Conservation (phyloP, 2,797 vertebrate species). For the Labroides dimidiatus region DNA sequence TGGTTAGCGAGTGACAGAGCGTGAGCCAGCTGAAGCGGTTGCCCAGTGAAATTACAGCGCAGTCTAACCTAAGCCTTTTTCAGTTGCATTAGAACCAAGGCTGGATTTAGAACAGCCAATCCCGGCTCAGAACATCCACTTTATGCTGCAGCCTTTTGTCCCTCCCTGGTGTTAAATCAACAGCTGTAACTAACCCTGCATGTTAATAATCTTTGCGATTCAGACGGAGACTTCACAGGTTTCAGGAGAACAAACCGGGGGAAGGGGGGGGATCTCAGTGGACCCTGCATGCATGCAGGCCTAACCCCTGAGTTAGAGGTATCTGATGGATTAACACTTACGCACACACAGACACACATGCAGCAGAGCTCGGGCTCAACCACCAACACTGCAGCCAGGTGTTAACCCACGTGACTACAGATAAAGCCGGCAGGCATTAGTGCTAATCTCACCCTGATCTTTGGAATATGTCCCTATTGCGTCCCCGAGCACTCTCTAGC, state of each 20-base stretch:
- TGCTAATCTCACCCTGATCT: slow-evolving; percentile 86
- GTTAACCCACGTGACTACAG: slow-evolving; percentile 84
- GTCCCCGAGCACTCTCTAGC: slow-evolving; percentile 72
- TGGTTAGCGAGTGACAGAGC: slow-evolving; percentile 62
- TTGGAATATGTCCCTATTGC: slow-evolving; percentile 84
- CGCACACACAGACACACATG: slow-evolving; percentile 31
- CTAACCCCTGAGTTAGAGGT: slow-evolving; percentile 71
- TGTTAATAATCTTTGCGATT: slow-evolving; percentile 31
- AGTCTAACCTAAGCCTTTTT: slow-evolving; percentile 67
- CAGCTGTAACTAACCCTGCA: slow-evolving; percentile 18
- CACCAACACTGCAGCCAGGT: slow-evolving; percentile 81
- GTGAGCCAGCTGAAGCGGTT: slow-evolving; percentile 47
- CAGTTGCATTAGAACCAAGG: slow-evolving; percentile 65
- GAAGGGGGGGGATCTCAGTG: slow-evolving; percentile 29
- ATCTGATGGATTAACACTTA: slow-evolving; percentile 74
- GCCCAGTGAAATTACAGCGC: slow-evolving; percentile 61
- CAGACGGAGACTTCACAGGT: slow-evolving; percentile 14
- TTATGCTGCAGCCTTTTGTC: slow-evolving; percentile 59
- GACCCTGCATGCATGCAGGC: slow-evolving; percentile 45
- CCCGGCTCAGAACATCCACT: slow-evolving; percentile 69
- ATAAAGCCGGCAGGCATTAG: slow-evolving; percentile 86
- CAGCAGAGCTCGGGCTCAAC: slow-evolving; percentile 52
- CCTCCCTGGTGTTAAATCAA: slow-evolving; percentile 34
- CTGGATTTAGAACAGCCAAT: slow-evolving; percentile 72
- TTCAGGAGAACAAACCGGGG: slow-evolving; percentile 23